These are phyloP conservation scores for Cancer borealis DNA, from an alignment of 2,888 invertebrate species.

Conservation along the genomic window DNA sequence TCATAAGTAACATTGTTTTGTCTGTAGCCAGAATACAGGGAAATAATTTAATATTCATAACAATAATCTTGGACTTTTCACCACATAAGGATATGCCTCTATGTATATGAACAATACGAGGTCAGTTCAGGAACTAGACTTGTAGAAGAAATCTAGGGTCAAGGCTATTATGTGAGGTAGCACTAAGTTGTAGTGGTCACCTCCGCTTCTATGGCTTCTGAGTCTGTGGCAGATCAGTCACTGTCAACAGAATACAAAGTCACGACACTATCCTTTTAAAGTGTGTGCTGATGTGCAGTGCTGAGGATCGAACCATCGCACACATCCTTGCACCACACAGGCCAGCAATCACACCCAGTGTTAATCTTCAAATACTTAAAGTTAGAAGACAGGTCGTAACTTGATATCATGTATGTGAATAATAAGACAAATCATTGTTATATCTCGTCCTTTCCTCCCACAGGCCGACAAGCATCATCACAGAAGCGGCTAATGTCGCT, in stretches of 20 bases:
- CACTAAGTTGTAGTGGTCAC: too few species aligned
- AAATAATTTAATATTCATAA: neutral
- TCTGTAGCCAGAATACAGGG: neutral
- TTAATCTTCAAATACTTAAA: neutral
- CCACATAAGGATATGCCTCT: neutral
- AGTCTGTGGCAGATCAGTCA: too few species aligned
- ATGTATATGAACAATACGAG: neutral
- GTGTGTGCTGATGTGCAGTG: neutral
- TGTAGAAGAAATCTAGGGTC: neutral
- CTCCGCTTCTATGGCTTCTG: too few species aligned
- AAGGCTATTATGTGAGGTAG: too few species aligned
- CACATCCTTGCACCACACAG: neutral
- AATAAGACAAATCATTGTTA: too few species aligned
- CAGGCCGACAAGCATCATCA: slow-evolving; percentile 60
- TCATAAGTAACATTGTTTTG: neutral
- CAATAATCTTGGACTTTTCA: neutral
- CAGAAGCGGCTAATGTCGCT: slow-evolving; percentile 46
- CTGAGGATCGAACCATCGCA: neutral
- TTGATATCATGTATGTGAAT: neutral
- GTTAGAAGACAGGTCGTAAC: neutral
- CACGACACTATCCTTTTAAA: too few species aligned
- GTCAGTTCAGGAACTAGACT: neutral
- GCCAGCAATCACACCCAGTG: neutral
- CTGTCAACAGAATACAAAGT: too few species aligned
- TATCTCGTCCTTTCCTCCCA: neutral